Evolutionary conservation across 2,888 invertebrate species (phyloP), one percentile per base, ranked within the genome.

Genomic region (Notodromas monacha): DNA sequence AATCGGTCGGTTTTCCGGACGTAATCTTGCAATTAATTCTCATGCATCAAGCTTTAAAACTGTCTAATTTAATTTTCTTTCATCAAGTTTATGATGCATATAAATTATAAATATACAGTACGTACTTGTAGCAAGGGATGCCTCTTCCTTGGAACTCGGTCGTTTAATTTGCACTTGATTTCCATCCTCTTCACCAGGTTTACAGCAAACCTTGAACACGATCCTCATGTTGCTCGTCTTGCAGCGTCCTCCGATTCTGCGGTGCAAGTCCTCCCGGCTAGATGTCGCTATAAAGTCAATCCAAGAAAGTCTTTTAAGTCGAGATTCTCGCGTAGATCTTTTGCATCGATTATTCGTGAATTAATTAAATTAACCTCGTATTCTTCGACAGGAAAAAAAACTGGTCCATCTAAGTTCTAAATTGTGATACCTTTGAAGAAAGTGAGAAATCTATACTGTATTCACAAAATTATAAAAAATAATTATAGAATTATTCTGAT

Each of bases 191-290:
- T 50, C 62, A 44, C 69, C 66, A 26, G 68, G 65, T 44, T 66
- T 65, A 54, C 77, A 79, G 56, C 77, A 77, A 34, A 79, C 77
- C 52, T 77, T 76, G 55, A 81, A 81, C 35, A 81, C 74, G 43
- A 84, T 68, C 59, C 79, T 79, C 81, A 84, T 84, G 52, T 81
- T 79, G 51, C 81, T 67, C 41, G 69, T 68, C 39, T 69, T 63
- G 55, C 84, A 84, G 38, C 77, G 65, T 36, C 81, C 79, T 31
- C 81, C 81, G 50, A 79, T 74, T 46, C 77, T 66, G 50, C 77
- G 62, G 48, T 79, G 74, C 43, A 81, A 54, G 47, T 79, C 79
- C 48, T 77, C 76, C 51, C 72, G 70, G 40, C 76, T 76, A 38
- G 79, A 77, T 42, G 79, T 81, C 38, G 77, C 74, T 65, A 60